These are phyloP conservation scores for Nannobrachium achirus DNA, from an alignment of 2,113 vertebrate genomes.

Conservation along the genomic window DNA sequence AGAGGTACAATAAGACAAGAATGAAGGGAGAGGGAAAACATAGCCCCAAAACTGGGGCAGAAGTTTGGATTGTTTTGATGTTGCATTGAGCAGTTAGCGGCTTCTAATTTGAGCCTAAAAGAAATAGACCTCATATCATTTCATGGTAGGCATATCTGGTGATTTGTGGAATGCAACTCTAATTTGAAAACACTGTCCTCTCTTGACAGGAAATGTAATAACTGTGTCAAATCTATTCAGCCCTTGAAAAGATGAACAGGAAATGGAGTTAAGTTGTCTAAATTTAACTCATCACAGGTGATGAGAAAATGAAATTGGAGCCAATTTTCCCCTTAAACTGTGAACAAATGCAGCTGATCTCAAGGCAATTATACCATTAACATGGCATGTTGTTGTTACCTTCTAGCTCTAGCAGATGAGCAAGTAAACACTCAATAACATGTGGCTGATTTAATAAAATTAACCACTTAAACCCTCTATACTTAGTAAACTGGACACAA, in stretches of 20 bases:
- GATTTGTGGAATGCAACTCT: conserved; percentile 31
- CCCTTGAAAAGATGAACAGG: conserved; percentile 22
- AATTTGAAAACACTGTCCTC: conserved; percentile 40
- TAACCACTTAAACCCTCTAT: background rate
- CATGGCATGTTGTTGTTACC: background rate
- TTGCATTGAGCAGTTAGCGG: conserved; percentile 27
- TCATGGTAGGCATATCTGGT: conserved; percentile 33
- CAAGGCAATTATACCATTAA: too few species aligned
- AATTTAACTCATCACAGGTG: conserved; percentile 15
- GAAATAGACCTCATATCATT: conserved; percentile 29
- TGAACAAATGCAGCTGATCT: too few species aligned
- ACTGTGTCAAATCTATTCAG: conserved; percentile 25
- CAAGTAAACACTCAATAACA: conserved; percentile 17
- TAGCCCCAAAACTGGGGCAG: conserved; percentile 61
- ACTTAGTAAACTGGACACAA: too few species aligned
- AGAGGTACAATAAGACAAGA: conserved; percentile 63
- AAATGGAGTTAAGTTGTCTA: conserved; percentile 25
- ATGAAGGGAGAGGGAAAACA: conserved; percentile 50
- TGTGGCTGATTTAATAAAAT: conserved; percentile 20
- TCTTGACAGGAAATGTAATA: conserved; percentile 27
- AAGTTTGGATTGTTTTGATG: conserved; percentile 66
- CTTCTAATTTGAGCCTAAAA: conserved; percentile 47
- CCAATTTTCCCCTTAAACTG: background rate
- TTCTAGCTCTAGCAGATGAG: conserved; percentile 3
- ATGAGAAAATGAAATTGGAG: conserved; percentile 1